Evolutionary conservation across 2,113 vertebrate species (phyloP).

Genomic region (Pogonocichla stellata): DNA sequence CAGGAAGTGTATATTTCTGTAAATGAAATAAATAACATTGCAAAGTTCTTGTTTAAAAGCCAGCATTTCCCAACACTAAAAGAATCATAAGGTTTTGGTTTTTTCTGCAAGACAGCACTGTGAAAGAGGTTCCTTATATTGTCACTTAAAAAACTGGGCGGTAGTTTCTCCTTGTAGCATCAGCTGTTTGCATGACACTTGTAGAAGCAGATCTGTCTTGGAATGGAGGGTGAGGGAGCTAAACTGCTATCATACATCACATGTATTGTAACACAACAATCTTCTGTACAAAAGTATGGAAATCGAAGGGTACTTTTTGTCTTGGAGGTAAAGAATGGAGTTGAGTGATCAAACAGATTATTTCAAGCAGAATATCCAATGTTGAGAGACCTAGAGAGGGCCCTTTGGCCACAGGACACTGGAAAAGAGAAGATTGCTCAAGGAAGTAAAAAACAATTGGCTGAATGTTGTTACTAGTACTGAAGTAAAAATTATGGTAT

Average conservation of each 20-base stretch:
- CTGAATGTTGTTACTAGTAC: background rate
- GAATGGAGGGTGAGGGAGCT: background rate
- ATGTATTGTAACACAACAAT: background rate
- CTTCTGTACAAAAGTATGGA: background rate
- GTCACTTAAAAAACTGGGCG: background rate
- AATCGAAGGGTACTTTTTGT: background rate
- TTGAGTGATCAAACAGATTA: background rate
- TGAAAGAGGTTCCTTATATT: background rate
- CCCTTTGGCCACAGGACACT: background rate
- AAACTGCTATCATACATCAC: background rate
- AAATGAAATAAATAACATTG: background rate
- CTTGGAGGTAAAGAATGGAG: background rate
- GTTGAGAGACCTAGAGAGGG: background rate
- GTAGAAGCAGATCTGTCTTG: background rate
- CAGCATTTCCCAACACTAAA: slow-evolving; percentile 11
- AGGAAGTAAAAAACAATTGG: background rate
- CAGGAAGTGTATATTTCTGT: background rate
- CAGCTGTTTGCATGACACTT: background rate
- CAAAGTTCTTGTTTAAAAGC: slow-evolving; percentile 3
- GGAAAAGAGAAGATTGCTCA: background rate
- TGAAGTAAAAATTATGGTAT: background rate
- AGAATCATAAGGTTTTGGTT: background rate
- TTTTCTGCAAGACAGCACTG: background rate
- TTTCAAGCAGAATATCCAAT: background rate
- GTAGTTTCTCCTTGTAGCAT: background rate